phyloP scores from a whole-genome alignment of 2,113 vertebrate genomes.

The Ardeotis arabs region DNA sequence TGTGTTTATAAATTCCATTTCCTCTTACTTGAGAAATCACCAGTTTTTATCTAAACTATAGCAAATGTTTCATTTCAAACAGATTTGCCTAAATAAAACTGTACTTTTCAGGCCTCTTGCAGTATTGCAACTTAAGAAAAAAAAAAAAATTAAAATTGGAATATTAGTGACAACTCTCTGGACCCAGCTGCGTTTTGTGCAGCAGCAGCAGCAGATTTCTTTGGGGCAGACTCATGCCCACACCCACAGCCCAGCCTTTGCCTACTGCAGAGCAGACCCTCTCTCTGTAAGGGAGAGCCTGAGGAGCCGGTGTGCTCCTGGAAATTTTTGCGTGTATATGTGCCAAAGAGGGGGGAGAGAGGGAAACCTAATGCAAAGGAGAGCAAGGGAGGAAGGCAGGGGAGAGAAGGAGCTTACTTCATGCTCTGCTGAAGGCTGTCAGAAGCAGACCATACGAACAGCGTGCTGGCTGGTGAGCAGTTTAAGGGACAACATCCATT shows the following conservation, averaged over 20 bases:
- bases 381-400: constrained; percentile 4
- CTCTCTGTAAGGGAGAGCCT: neutral
- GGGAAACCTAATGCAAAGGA: neutral
- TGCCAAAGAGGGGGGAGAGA: neutral
- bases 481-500: constrained; percentile 17
- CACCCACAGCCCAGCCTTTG: neutral
- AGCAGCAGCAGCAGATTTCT: neutral
- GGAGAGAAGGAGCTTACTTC: constrained; percentile 17
- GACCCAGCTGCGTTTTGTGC: neutral
- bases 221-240: neutral
- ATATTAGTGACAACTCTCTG: neutral
- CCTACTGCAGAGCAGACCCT: neutral
- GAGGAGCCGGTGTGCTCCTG: neutral
- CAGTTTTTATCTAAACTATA: neutral
- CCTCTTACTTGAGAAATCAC: neutral
- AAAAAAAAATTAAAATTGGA: too few species aligned
- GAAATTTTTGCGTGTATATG: constrained; percentile 44
- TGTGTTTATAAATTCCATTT: constrained; percentile 36
- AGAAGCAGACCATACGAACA: constrained; percentile 34
- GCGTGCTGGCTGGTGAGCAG: neutral
- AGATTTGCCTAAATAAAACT: neutral
- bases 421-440: constrained; percentile 48
- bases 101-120: neutral
- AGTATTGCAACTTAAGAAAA: neutral
- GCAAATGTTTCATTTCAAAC: neutral